Evolutionary conservation across 2,113 vertebrate genomes (phyloP).

Genomic region (Pelecanoides urinatrix): DNA sequence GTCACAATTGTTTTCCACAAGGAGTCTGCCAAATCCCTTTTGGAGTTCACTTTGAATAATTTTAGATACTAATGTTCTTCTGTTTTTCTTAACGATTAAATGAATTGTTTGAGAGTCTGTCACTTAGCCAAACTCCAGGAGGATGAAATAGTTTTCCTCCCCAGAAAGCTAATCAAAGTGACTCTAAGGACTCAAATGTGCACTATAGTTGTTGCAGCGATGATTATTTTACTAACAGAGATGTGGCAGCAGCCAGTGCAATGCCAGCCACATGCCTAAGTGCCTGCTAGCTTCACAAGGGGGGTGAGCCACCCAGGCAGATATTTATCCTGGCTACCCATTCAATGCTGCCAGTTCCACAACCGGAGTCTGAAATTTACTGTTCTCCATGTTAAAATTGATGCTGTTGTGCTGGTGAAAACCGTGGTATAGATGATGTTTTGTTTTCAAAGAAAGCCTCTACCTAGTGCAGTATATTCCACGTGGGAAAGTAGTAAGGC

Average conservation of each 20-base stretch:
- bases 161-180: background rate
- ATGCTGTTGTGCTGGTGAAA: background rate
- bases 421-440: background rate
- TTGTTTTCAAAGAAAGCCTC: background rate
- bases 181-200: background rate
- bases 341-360: background rate
- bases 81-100: background rate
- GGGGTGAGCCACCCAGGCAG: accelerated
- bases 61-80: background rate
- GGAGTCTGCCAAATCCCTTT: background rate
- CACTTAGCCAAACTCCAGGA: background rate
- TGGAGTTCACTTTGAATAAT: background rate
- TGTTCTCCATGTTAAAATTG: background rate
- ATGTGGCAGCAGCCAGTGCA: background rate
- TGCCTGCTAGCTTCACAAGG: background rate
- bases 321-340: background rate
- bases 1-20: background rate
- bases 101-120: background rate
- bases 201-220: background rate
- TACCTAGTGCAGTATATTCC: background rate
- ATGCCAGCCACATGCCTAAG: background rate
- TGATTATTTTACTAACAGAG: background rate
- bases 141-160: background rate
- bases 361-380: background rate
- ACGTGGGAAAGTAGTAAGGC: background rate